phyloP scores from a whole-genome alignment of 2,113 vertebrate genomes.

The Machaerirhynchus nigripectus region DNA sequence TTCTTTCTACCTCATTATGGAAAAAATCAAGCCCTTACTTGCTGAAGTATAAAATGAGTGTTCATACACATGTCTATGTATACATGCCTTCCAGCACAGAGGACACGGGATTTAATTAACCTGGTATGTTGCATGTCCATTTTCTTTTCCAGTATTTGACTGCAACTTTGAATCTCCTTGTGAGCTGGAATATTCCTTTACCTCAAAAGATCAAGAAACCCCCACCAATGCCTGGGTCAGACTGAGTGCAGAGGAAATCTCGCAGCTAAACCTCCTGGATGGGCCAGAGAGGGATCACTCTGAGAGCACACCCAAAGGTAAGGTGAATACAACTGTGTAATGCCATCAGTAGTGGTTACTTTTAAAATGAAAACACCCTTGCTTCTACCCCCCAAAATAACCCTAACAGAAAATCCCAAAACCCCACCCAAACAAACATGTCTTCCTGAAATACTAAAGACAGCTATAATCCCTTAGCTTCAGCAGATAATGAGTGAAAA shows the following conservation, averaged over 20 bases:
- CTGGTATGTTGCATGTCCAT: neutral
- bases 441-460: neutral
- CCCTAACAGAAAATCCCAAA: neutral
- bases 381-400: neutral
- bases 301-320: constrained; percentile 74
- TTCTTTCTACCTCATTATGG: neutral
- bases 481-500: neutral
- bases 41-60: neutral
- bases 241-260: constrained; percentile 67
- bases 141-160: constrained; percentile 73
- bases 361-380: neutral
- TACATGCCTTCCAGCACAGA: neutral
- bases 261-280: constrained; percentile 42
- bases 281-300: constrained; percentile 64
- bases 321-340: neutral
- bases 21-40: neutral
- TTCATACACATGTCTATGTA: neutral
- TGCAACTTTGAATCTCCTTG: constrained; percentile 81
- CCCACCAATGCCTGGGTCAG: constrained; percentile 68
- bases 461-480: neutral
- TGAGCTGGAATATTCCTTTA: constrained; percentile 75
- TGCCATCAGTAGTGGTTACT: neutral
- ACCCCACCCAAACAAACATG: neutral
- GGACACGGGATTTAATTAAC: neutral
- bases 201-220: constrained; percentile 28